Percentiles rank a stretch among this genome's conserved stretches.
These are phyloP conservation scores for Coranthus polyacanthus DNA, from an alignment of 2,797 vertebrate species.

Conservation along the genomic window DNA sequence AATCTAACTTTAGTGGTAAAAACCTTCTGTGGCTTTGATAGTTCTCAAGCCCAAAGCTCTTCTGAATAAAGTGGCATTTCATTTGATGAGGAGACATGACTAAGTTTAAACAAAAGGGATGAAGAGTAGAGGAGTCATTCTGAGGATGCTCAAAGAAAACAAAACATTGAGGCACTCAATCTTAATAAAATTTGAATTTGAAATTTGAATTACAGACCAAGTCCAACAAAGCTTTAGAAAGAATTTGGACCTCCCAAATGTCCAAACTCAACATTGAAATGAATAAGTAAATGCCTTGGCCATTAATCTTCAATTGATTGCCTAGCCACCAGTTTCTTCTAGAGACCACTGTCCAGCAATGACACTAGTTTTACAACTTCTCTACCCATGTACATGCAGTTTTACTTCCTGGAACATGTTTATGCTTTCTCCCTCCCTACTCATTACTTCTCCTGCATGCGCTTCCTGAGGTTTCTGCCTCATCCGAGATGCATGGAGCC, in stretches of 20 bases:
- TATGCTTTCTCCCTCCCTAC: slow-evolving; percentile 58
- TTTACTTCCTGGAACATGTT: slow-evolving; percentile 68
- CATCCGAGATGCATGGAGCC: slow-evolving; percentile 69
- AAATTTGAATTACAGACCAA: not conserved
- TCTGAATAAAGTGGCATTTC: not conserved
- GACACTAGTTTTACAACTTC: slow-evolving; percentile 27
- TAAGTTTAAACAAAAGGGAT: slow-evolving; percentile 5
- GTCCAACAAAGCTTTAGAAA: slow-evolving; percentile 5
- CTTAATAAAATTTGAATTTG: slow-evolving; percentile 5
- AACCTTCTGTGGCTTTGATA: not conserved
- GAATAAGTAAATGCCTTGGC: not conserved
- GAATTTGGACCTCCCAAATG: not conserved
- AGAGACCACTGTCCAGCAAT: slow-evolving; percentile 19
- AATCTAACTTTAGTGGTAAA: slow-evolving; percentile 30
- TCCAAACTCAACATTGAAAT: slow-evolving; percentile 13
- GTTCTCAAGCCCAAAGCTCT: not conserved
- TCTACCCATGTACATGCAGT: slow-evolving; percentile 17
- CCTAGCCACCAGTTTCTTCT: slow-evolving; percentile 17
- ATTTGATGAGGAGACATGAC: slow-evolving; percentile 3
- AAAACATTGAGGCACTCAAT: not conserved
- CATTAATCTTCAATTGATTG: not conserved
- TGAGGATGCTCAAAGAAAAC: slow-evolving; percentile 6
- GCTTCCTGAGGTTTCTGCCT: slow-evolving; percentile 67
- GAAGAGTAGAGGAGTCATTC: not conserved
- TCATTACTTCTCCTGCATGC: slow-evolving; percentile 64